Conservation (phyloP, 2,888 invertebrate genomes). For the Synergus gifuensis region DNA sequence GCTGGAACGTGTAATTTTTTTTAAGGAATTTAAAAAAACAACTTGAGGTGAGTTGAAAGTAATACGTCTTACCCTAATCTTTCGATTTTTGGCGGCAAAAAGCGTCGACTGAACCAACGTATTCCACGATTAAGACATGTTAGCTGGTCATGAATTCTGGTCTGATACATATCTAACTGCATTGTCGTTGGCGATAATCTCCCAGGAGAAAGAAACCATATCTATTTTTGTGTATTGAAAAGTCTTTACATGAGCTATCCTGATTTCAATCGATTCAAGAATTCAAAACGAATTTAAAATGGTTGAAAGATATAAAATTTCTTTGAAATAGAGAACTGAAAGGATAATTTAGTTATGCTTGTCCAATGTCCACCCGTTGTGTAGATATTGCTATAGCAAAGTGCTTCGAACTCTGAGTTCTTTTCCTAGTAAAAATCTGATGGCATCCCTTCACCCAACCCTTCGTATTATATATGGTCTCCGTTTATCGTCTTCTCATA, state of each 20-base stretch:
- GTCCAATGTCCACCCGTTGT: not conserved
- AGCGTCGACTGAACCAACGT: slow-evolving; percentile 42
- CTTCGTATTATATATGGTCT: slow-evolving; percentile 46
- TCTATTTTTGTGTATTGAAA: slow-evolving; percentile 12
- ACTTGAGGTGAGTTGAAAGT: slow-evolving; percentile 1
- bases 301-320: not conserved
- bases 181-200: slow-evolving; percentile 59
- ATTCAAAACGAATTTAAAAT: too few species aligned
- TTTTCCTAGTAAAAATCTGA: slow-evolving; percentile 54
- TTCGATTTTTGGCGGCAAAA: not conserved
- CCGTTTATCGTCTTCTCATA: slow-evolving; percentile 65
- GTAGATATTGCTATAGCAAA: slow-evolving; percentile 35
- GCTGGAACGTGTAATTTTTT: slow-evolving; percentile 66
- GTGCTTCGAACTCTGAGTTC: slow-evolving; percentile 49
- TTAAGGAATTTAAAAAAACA: slow-evolving; percentile 33
- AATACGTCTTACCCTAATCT: not conserved
- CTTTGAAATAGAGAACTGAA: not conserved
- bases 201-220: slow-evolving; percentile 9
- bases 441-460: slow-evolving; percentile 51
- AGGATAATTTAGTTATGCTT: not conserved
- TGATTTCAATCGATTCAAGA: not conserved
- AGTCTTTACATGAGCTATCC: not conserved
- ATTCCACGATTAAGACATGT: slow-evolving; percentile 63
- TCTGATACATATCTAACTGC: slow-evolving; percentile 60
- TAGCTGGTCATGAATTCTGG: slow-evolving; percentile 55